Base-by-base conservation (phyloP, 2,113 vertebrate species). In the Platysteira castanea region DNA sequence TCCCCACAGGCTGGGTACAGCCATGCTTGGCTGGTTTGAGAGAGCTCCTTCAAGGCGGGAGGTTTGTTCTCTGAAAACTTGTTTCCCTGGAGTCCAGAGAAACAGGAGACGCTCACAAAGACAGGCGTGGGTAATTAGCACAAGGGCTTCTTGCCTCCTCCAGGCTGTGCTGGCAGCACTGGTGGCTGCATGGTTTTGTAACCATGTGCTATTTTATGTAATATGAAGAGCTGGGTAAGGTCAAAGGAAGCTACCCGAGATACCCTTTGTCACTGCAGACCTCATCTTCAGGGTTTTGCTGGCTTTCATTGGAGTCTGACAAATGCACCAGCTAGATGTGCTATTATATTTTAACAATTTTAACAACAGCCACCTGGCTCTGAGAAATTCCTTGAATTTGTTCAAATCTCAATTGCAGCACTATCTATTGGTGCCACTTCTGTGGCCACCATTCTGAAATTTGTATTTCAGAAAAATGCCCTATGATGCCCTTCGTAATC, bases 1-100 rank as follows among this genome's bases (percentile, higher is more conserved):
- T 49, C 35, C 33, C 12, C 5, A 5, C 2, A 4, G 22, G 10
- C 7, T 22, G 65, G 18, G 9, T 18, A 2, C 28, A 3, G 6
- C 49, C 16, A 0, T 3, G 50, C 10, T 37, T 14, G 54, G 9
- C 63, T 0, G 7, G 23, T 7, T 3, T 27, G 4, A 3, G 19
- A n/a, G 42, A 31, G 30, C 5, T 69, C 14, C 0, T 6, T 17
- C 35, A 7, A 33, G 3, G 12, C 1, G 0, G 24, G 37, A 90
- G 42, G 27, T 21, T 33, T 63, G 46, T 28, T 9, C 47, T 35
- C 10, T 20, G 33, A 28, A 56, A 92, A 44, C 6, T 41, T 20
- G 54, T 41, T 91, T 57, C 10, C 15, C 54, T 2, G 2, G 10
- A 9, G 17, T 61, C 46, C 23, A 0, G 4, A 70, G 42, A 41